Evolutionary conservation across 2,113 vertebrate species (phyloP), one percentile per base, ranked within the genome.

Genomic region (Manacus vitellinus): DNA sequence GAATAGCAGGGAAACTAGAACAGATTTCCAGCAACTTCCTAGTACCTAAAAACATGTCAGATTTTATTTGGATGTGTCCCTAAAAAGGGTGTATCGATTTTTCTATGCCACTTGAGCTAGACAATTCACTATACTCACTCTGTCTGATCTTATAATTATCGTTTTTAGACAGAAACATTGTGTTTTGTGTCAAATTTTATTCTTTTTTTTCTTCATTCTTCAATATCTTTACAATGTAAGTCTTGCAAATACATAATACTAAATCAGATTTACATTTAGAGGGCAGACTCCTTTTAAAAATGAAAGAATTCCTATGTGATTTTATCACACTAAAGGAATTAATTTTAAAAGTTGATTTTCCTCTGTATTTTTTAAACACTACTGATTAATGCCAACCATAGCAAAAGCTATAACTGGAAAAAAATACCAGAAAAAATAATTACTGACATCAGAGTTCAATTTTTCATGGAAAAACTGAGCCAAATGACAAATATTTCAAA

Each of bases 1-100:
- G 28, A 49, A 67, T 18, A 76, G 23, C 7, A 74, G 31, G 10
- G 27, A 55, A 79, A 89, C 49, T 4, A 76, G 13, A 37, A 46
- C 9, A 51, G 20, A 25, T 59, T 65, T 84, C 17, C 25, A 73
- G 12, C 44, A 73, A 61, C 10, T 41, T 76, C 33, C 46, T 19
- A 52, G 27, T 44, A 41, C 31, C 23, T 72, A 52, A 11, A 46
- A 52, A 46, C 6, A 31, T 15, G 24, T 7, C 18, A 37, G 3
- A 0, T 1, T 2, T 22, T 41, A 70, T 79, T 77, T 17, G 1
- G 1, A 37, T 31, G 2, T 39, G 5, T 70, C 13, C 13, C 9
- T 35, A 15, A 20, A 52, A 44, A 84, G 3, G 16, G 4, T 55
- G 52, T 19, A 11, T 20, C 13, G 4, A 18, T 31, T 70, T 90